phyloP scores from a whole-genome alignment of 2,113 vertebrate genomes.

The Anarrhichthys ocellatus region DNA sequence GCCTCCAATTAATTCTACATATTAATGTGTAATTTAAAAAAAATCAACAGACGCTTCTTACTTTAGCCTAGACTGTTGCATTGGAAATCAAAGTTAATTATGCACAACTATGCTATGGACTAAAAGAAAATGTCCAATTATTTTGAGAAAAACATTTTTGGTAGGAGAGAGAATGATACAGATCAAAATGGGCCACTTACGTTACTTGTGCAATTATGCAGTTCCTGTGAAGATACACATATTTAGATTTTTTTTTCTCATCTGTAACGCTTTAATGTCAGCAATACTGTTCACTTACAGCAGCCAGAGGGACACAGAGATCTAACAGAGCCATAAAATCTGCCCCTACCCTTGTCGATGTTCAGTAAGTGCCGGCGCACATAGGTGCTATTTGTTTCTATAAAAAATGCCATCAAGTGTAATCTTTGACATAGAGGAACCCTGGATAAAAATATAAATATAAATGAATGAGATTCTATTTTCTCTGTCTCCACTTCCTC shows the following conservation, averaged over 20 bases:
- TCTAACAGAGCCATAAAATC: conserved; percentile 46
- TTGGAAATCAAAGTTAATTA: conserved; percentile 82
- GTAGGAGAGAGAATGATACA: conserved; percentile 76
- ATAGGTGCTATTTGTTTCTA: conserved; percentile 41
- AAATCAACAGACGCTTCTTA: conserved; percentile 69
- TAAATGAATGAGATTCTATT: conserved; percentile 10
- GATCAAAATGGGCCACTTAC: conserved; percentile 80
- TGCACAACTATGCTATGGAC: conserved; percentile 76
- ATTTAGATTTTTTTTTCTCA: conserved; percentile 64
- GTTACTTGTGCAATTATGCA: conserved; percentile 78
- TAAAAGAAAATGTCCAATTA: conserved; percentile 81
- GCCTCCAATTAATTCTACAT: conserved; percentile 81
- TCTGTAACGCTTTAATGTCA: conserved; percentile 73
- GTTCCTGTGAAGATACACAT: conserved; percentile 71
- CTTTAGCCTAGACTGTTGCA: conserved; percentile 67
- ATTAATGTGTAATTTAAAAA: conserved; percentile 71
- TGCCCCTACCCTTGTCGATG: conserved; percentile 35
- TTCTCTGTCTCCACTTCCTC: conserved; percentile 5
- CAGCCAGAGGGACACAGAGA: conserved; percentile 61
- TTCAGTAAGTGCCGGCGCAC: conserved; percentile 48
- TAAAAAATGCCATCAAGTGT: conserved; percentile 36
- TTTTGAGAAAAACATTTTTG: conserved; percentile 78
- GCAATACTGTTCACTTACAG: conserved; percentile 69
- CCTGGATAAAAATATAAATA: not conserved
- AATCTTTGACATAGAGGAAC: conserved; percentile 47